Conservation (phyloP, 2,113 vertebrate genomes). For the Chitala chitala region DNA sequence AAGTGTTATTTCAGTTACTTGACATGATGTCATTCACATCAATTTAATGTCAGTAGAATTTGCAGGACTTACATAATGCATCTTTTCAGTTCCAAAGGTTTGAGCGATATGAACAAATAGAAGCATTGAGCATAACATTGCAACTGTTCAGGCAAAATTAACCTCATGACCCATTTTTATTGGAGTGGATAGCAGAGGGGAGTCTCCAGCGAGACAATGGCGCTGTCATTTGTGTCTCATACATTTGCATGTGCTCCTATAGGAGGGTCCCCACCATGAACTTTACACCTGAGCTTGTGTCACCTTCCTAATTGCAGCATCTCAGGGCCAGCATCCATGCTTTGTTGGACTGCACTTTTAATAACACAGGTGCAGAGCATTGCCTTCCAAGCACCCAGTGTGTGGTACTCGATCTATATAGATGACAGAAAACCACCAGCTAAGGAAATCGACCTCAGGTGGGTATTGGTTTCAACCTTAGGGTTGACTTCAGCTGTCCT, state of each 20-base stretch:
- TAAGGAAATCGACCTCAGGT: no score
- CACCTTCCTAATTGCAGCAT: neutral
- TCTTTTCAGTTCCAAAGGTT: no score
- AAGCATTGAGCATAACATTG: neutral
- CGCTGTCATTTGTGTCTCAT: no score
- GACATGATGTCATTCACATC: neutral
- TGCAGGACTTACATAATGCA: neutral
- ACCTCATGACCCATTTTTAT: no score
- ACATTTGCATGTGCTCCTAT: neutral
- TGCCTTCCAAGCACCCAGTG: neutral
- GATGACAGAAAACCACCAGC: no score
- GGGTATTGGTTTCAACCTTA: neutral
- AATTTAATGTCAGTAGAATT: neutral
- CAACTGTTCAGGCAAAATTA: neutral
- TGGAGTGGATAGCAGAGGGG: no score
- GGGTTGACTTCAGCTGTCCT: neutral
- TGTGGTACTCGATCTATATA: no score
- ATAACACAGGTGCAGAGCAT: slow-evolving; percentile 1
- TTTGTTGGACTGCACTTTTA: slow-evolving; percentile 7
- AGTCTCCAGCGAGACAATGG: neutral
- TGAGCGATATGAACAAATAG: neutral
- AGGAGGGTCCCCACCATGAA: no score
- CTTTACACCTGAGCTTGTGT: neutral
- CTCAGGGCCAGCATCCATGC: neutral
- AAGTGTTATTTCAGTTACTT: neutral